These are phyloP conservation scores for Drosophila neocordata DNA, from an alignment of 1,140 invertebrate genomes.

Conservation along the genomic window DNA sequence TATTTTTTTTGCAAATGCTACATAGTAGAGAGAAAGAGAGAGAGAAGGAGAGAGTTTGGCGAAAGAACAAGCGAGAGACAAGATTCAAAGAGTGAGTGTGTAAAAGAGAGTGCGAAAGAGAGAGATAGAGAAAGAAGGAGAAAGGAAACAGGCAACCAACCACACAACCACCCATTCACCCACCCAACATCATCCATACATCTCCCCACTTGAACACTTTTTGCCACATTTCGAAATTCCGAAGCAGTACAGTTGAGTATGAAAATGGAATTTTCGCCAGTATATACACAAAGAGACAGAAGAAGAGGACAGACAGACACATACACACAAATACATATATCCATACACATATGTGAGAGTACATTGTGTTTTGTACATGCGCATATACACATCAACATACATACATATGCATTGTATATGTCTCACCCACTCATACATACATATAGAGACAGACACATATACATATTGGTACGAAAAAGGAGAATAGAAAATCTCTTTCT, in stretches of 20 bases:
- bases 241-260: slow-evolving; percentile 78
- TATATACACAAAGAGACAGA: slow-evolving; percentile 39
- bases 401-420: slow-evolving; percentile 9
- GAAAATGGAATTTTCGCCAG: slow-evolving; percentile 72
- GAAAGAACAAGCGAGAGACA: not conserved
- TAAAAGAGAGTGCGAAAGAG: not conserved
- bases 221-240: slow-evolving; percentile 72
- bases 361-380: slow-evolving; percentile 8
- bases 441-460: slow-evolving; percentile 26
- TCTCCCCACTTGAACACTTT: slow-evolving; percentile 64
- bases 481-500: not conserved
- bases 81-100: not conserved
- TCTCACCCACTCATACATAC: slow-evolving; percentile 5
- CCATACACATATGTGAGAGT: not conserved
- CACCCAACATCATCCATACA: slow-evolving; percentile 14
- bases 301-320: slow-evolving; percentile 70
- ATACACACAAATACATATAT: slow-evolving; percentile 31
- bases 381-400: slow-evolving; percentile 5
- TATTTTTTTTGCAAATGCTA: not conserved
- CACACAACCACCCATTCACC: not conserved
- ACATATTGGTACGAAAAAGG: not conserved
- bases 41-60: not conserved
- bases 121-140: slow-evolving; percentile 4
- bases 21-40: not conserved
- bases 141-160: not conserved